A percentile compares a stretch with the other conserved stretches of the same genome.
phyloP scores from a whole-genome alignment of 1,140 invertebrate genomes.

The Venustaconcha ellipsiformis region DNA sequence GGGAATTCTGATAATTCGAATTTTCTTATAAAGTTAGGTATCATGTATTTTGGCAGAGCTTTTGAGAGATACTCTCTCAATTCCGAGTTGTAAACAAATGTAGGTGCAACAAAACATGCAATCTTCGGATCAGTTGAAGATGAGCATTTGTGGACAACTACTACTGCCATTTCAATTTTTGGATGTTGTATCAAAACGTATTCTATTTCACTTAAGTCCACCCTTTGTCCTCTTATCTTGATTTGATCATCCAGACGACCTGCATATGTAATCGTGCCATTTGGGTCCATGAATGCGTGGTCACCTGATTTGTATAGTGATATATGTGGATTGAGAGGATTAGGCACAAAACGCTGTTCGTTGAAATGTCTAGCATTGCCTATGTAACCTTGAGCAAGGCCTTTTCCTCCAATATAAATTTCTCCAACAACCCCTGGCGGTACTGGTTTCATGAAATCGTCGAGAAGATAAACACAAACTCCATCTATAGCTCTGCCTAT shows the following conservation, averaged over 20 bases:
- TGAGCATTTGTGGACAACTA: constrained; percentile 41
- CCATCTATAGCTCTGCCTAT: constrained; percentile 43
- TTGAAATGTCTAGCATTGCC: constrained; percentile 40
- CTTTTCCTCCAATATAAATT: constrained; percentile 48
- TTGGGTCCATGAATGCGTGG: constrained; percentile 38
- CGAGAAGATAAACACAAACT: constrained; percentile 43
- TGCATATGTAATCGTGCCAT: constrained; percentile 46
- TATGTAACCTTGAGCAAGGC: constrained; percentile 44
- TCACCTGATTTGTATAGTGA: constrained; percentile 49
- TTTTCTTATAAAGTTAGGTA: constrained; percentile 46
- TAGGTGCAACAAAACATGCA: constrained; percentile 44
- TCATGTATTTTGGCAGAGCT: constrained; percentile 48
- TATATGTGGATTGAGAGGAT: constrained; percentile 23
- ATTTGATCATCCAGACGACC: constrained; percentile 50
- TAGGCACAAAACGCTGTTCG: constrained; percentile 37
- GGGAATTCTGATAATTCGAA: too few species aligned
- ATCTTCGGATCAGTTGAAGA: constrained; percentile 31
- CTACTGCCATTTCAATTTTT: constrained; percentile 46
- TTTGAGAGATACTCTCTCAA: constrained; percentile 42
- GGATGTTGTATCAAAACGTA: constrained; percentile 47
- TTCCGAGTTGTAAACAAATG: constrained; percentile 42
- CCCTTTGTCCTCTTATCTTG: constrained; percentile 48
- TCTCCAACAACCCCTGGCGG: constrained; percentile 49
- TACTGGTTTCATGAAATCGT: constrained; percentile 48
- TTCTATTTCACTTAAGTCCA: constrained; percentile 53